Evolutionary conservation across 2,113 vertebrate genomes (phyloP).

Genomic region (Madoqua kirkii): DNA sequence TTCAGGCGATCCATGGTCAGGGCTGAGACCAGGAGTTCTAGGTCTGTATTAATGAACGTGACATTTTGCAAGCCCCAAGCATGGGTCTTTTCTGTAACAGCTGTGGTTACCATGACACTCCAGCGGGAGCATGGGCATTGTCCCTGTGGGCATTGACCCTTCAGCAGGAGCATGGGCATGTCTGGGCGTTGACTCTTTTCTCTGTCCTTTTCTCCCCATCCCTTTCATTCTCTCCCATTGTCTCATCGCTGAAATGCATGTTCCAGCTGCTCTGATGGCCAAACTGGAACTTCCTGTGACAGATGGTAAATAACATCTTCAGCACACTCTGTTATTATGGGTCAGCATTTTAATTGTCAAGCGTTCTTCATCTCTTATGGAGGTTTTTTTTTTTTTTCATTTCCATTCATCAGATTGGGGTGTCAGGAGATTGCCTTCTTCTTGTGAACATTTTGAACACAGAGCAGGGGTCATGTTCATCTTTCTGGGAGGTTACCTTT

Average conservation of each 20-base stretch:
- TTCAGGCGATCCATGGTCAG: not conserved
- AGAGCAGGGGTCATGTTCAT: not conserved
- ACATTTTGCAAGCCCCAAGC: not conserved
- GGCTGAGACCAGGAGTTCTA: not conserved
- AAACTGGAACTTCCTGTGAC: constrained; percentile 82
- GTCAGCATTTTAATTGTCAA: not conserved
- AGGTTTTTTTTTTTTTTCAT: not conserved
- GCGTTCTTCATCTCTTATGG: not conserved
- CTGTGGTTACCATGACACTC: not conserved
- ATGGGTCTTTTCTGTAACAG: not conserved
- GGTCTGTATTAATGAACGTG: not conserved
- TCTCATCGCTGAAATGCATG: constrained; percentile 69
- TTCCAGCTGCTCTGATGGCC: constrained; percentile 82
- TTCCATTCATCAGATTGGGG: not conserved
- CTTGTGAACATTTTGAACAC: accelerated
- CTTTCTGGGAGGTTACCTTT: not conserved
- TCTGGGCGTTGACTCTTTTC: constrained; percentile 61
- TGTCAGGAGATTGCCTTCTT: not conserved
- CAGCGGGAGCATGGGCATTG: not conserved
- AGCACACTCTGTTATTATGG: constrained; percentile 24
- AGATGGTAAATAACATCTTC: constrained; percentile 82
- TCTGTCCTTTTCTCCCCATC: constrained; percentile 56
- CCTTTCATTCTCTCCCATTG: constrained; percentile 54
- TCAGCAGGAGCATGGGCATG: not conserved
- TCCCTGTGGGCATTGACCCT: constrained; percentile 57